Percentiles rank a stretch among this genome's conserved stretches.
These are phyloP conservation scores for Platycheirus rosarum DNA, from an alignment of 2,888 invertebrate genomes.

Conservation along the genomic window DNA sequence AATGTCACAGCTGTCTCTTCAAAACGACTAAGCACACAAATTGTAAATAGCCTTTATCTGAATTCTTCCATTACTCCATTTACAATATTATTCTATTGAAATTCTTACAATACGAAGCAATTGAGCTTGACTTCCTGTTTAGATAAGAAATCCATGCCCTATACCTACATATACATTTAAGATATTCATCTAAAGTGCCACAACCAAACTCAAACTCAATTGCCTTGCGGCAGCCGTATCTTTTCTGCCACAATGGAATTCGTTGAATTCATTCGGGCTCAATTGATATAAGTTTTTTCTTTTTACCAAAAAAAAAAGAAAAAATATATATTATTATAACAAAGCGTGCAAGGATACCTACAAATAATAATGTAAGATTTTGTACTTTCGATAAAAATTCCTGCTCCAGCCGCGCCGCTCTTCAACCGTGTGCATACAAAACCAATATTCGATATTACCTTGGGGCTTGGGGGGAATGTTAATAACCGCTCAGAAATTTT, in stretches of 20 bases:
- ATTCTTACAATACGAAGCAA: constrained; percentile 18
- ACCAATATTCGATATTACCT: constrained; percentile 64
- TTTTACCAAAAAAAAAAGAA: constrained; percentile 2
- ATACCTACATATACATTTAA: constrained; percentile 37
- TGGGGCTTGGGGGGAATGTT: constrained; percentile 53
- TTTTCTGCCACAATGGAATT: constrained; percentile 29
- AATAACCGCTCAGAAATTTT: no score
- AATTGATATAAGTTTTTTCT: constrained; percentile 35
- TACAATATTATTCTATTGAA: constrained; percentile 25
- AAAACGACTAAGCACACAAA: neutral
- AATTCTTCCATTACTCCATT: no score
- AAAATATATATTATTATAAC: no score
- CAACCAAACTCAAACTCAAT: no score
- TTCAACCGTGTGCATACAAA: constrained; percentile 34
- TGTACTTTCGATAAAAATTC: neutral
- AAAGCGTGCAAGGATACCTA: constrained; percentile 7
- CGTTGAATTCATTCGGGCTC: constrained; percentile 35
- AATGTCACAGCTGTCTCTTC: constrained; percentile 31
- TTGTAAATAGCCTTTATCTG: constrained; percentile 26
- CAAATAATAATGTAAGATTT: constrained; percentile 19
- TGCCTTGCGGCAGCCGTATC: constrained; percentile 29
- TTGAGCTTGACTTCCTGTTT: constrained; percentile 46
- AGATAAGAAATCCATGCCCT: constrained; percentile 46
- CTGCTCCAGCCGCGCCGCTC: no score
- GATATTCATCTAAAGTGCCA: no score